phyloP scores from a whole-genome alignment of 2,113 vertebrate species.

The Dasypus novemcinctus region DNA sequence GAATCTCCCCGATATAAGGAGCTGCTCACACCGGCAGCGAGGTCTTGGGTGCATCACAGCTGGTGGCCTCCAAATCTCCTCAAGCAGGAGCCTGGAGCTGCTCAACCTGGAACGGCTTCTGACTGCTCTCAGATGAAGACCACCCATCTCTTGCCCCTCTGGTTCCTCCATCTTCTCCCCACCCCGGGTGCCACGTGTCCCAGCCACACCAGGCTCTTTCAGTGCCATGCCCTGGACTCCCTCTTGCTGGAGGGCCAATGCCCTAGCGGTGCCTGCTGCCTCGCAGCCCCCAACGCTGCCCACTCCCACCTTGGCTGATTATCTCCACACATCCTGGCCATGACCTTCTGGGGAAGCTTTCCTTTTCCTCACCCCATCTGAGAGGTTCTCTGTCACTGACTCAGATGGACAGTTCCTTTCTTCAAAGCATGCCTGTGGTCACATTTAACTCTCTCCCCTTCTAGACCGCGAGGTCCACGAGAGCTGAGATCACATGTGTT shows the following conservation, averaged over 20 bases:
- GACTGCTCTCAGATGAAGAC: not conserved
- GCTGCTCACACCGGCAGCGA: not conserved
- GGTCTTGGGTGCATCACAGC: not conserved
- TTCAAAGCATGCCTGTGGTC: not conserved
- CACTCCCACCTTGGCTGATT: not conserved
- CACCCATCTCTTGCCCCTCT: not conserved
- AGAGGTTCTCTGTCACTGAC: not conserved
- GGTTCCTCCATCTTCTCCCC: not conserved
- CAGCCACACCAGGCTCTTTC: not conserved
- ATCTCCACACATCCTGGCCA: not conserved
- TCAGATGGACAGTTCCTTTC: not conserved
- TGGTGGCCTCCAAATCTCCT: not conserved
- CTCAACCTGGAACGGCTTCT: not conserved
- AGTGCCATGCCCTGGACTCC: not conserved
- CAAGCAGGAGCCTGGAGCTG: not conserved
- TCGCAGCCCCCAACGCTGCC: not conserved
- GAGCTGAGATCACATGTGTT: not conserved
- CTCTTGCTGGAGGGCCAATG: not conserved
- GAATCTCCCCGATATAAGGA: no score
- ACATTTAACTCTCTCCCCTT: not conserved
- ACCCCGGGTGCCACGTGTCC: rapidly evolving
- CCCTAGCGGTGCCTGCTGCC: not conserved
- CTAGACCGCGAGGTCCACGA: not conserved
- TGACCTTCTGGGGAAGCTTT: not conserved
- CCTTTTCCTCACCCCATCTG: not conserved